A percentile compares a stretch with the other conserved stretches of the same genome.
These are phyloP conservation scores for Stenurella melanura DNA, from an alignment of 2,888 invertebrate species.

Conservation along the genomic window DNA sequence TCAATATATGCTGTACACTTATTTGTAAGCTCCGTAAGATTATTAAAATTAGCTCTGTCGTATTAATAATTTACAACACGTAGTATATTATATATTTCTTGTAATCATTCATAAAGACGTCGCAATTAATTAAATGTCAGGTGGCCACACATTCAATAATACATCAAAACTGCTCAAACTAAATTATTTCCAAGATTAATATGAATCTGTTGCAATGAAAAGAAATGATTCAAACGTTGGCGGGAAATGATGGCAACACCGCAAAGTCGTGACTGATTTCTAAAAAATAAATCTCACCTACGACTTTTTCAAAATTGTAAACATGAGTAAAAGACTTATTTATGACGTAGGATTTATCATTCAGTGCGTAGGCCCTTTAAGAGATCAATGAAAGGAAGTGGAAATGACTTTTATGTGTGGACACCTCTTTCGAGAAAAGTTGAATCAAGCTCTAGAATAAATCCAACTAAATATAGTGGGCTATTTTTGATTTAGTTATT, in stretches of 20 bases:
- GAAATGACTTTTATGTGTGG: slow-evolving; percentile 4
- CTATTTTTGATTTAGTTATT: slow-evolving; percentile 22
- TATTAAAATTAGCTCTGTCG: too few species aligned
- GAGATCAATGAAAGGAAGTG: slow-evolving; percentile 10
- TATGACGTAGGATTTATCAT: slow-evolving; percentile 30
- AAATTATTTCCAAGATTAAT: too few species aligned
- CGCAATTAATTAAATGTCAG: too few species aligned
- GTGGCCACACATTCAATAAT: too few species aligned
- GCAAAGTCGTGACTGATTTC: slow-evolving; percentile 8
- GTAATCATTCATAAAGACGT: too few species aligned
- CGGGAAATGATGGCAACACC: slow-evolving; percentile 19
- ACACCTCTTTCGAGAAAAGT: slow-evolving; percentile 14
- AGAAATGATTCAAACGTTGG: slow-evolving; percentile 7
- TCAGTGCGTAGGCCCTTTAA: slow-evolving; percentile 26
- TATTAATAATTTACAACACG: too few species aligned
- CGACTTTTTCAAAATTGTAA: slow-evolving; percentile 37
- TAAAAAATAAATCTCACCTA: slow-evolving; percentile 21
- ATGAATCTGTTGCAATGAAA: not conserved
- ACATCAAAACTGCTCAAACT: too few species aligned
- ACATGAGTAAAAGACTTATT: slow-evolving; percentile 21
- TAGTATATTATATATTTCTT: too few species aligned
- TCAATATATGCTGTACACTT: too few species aligned
- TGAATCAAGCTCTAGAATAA: slow-evolving; percentile 17
- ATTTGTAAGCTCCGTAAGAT: too few species aligned
- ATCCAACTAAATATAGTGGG: slow-evolving; percentile 24